Conservation (phyloP, 2,113 vertebrate genomes). For the Dolichotis patagonum region DNA sequence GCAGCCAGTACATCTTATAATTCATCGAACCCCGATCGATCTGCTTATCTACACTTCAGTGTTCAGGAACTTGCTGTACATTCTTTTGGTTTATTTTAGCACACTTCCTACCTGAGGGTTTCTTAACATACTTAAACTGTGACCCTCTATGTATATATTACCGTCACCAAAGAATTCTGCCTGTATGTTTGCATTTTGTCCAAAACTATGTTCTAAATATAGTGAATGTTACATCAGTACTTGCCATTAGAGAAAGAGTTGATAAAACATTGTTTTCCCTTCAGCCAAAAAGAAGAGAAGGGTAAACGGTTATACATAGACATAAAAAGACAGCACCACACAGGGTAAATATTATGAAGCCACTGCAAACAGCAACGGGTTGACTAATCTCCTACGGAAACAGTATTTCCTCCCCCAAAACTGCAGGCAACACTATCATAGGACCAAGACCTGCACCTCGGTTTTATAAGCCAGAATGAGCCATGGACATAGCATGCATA, state of each 20-base stretch:
- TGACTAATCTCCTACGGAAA: background rate
- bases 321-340: background rate
- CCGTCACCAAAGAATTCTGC: constrained; percentile 16
- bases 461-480: background rate
- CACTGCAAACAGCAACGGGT: background rate
- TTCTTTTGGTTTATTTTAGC: constrained; percentile 4
- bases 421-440: background rate
- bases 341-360: background rate
- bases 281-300: background rate
- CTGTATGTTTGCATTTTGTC: background rate
- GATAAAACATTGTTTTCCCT: background rate
- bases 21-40: background rate
- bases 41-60: background rate
- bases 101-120: background rate
- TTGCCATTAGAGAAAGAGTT: background rate
- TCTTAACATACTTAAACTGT: background rate
- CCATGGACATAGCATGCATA: background rate
- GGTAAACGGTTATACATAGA: background rate
- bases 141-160: background rate
- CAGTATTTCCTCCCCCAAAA: background rate
- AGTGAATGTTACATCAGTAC: background rate
- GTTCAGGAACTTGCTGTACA: background rate
- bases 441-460: background rate
- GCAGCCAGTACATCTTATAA: constrained; percentile 18
- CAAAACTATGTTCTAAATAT: background rate